Conservation (phyloP, 2,888 invertebrate genomes). For the Acholoe squamosa region DNA sequence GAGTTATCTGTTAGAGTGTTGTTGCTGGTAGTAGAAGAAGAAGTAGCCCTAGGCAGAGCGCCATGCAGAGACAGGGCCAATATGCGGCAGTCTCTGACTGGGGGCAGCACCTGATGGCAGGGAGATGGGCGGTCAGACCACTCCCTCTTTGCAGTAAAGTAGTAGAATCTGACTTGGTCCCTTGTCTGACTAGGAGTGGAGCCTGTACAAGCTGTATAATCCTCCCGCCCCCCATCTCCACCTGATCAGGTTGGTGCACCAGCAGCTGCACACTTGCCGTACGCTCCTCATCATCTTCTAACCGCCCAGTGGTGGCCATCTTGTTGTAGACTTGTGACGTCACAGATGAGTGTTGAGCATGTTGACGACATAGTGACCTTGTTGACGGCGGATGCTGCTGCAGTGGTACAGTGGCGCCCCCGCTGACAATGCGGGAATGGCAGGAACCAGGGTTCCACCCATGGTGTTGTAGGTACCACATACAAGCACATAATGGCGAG, state of each 20-base stretch:
- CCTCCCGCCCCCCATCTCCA: neutral
- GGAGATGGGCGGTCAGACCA: neutral
- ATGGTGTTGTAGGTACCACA: neutral
- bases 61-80: too few species aligned
- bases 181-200: slow-evolving; percentile 20
- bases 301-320: neutral
- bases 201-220: neutral
- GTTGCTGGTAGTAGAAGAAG: too few species aligned
- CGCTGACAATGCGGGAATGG: neutral
- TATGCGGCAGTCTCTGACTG: too few species aligned
- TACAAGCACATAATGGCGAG: neutral
- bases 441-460: neutral
- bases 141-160: neutral
- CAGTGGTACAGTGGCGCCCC: neutral
- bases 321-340: slow-evolving; percentile 17
- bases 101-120: too few species aligned
- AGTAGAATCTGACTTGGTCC: neutral
- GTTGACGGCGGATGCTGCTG: neutral
- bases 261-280: neutral
- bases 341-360: slow-evolving; percentile 39
- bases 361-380: slow-evolving; percentile 9
- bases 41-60: too few species aligned
- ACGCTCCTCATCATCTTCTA: neutral
- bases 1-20: too few species aligned
- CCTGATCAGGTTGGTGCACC: too few species aligned